These are phyloP conservation scores for Noctilio leporinus DNA, from an alignment of 2,113 vertebrate species.

Conservation along the genomic window DNA sequence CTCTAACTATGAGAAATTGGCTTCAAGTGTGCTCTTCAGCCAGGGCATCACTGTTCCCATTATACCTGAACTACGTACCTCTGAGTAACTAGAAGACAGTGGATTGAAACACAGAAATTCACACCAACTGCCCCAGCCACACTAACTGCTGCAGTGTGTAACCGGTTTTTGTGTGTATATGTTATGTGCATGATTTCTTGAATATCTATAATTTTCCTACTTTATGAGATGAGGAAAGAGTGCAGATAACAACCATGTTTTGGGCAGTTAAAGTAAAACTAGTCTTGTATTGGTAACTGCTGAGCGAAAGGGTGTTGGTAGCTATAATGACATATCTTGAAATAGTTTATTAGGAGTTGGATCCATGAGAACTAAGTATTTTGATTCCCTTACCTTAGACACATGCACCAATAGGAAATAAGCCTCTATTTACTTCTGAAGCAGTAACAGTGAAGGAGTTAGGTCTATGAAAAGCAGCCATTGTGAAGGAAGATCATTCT, in stretches of 20 bases:
- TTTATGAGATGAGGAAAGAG: neutral
- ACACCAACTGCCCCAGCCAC: neutral
- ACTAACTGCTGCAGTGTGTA: neutral
- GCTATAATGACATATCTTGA: neutral
- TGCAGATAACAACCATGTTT: neutral
- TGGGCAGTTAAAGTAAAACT: slow-evolving; percentile 4
- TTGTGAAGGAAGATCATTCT: neutral
- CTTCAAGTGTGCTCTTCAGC: neutral
- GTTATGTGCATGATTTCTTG: neutral
- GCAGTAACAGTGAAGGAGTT: neutral
- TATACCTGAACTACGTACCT: neutral
- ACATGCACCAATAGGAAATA: neutral
- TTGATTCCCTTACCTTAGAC: neutral
- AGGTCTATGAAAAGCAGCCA: neutral
- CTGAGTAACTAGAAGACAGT: neutral
- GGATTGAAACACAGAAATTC: slow-evolving; percentile 17
- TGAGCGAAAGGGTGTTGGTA: neutral
- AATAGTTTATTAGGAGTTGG: neutral
- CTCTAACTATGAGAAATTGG: neutral
- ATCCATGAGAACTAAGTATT: neutral
- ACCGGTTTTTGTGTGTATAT: neutral
- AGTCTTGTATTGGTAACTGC: neutral
- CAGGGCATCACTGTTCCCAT: neutral
- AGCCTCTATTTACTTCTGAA: neutral
- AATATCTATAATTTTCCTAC: neutral